phyloP scores from a whole-genome alignment of 2,797 vertebrate genomes.

The Pseudocheirus occidentalis region DNA sequence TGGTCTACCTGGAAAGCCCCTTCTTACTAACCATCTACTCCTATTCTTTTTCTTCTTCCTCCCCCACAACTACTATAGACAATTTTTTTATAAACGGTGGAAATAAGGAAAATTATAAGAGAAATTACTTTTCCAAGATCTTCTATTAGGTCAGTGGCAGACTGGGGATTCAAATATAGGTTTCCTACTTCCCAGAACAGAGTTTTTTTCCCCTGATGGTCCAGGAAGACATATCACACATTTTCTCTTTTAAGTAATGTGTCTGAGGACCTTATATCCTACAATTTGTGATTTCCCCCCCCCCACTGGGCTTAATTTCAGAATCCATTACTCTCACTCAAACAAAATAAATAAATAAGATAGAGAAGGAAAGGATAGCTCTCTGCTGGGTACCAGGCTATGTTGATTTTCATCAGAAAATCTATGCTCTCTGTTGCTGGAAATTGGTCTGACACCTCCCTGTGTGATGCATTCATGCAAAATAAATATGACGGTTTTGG shows the following conservation, averaged over 20 bases:
- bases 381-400: background rate
- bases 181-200: background rate
- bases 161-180: background rate
- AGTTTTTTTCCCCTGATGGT: background rate
- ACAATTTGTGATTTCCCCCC: background rate
- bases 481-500: conserved; percentile 27
- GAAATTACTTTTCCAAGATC: background rate
- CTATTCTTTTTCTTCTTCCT: background rate
- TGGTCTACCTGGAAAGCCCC: background rate
- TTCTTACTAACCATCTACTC: background rate
- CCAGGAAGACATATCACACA: background rate
- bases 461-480: conserved; percentile 24
- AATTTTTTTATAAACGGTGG: background rate
- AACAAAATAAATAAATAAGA: background rate
- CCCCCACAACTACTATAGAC: background rate
- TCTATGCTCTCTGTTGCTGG: background rate
- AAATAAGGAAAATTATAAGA: background rate
- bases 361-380: background rate
- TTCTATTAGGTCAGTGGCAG: background rate
- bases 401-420: conserved; percentile 48
- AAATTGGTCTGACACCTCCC: conserved; percentile 9
- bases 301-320: background rate
- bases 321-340: conserved; percentile 2
- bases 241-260: background rate
- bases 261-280: background rate